Evolutionary conservation across 2,888 invertebrate genomes (phyloP).

Genomic region (Agrotis clavis): DNA sequence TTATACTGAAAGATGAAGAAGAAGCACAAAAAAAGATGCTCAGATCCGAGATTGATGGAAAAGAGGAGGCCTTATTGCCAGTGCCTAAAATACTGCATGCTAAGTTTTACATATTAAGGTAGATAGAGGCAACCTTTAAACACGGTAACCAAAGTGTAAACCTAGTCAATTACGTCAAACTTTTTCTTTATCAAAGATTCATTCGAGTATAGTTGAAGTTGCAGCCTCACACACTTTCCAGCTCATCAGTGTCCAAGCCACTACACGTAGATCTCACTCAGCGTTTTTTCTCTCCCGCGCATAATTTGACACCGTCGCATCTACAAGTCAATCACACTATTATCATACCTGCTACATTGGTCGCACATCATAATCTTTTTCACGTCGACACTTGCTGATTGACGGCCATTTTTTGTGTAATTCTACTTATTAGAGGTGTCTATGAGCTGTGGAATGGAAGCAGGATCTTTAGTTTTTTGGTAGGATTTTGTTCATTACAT

Average conservation of each 20-base stretch:
- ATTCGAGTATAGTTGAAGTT: too few relatives aligned
- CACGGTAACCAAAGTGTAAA: too few relatives aligned
- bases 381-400: constrained; percentile 32
- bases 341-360: constrained; percentile 36
- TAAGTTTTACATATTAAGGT: too few relatives aligned
- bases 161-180: neutral
- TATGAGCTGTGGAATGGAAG: constrained; percentile 6
- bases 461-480: neutral
- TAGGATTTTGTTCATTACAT: too few relatives aligned
- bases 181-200: neutral
- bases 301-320: constrained; percentile 49
- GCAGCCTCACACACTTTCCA: neutral
- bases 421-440: constrained; percentile 14
- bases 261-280: constrained; percentile 28
- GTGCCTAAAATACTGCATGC: too few relatives aligned
- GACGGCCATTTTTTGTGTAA: constrained; percentile 21
- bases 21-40: too few relatives aligned
- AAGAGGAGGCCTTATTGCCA: too few relatives aligned
- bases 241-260: neutral
- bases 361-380: constrained; percentile 27
- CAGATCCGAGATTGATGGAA: too few relatives aligned
- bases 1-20: too few relatives aligned
- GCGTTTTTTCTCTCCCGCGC: constrained; percentile 23
- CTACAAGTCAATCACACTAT: constrained; percentile 58
- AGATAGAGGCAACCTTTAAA: too few relatives aligned